phyloP scores from a whole-genome alignment of 2,113 vertebrate genomes.

The Saccopteryx bilineata region DNA sequence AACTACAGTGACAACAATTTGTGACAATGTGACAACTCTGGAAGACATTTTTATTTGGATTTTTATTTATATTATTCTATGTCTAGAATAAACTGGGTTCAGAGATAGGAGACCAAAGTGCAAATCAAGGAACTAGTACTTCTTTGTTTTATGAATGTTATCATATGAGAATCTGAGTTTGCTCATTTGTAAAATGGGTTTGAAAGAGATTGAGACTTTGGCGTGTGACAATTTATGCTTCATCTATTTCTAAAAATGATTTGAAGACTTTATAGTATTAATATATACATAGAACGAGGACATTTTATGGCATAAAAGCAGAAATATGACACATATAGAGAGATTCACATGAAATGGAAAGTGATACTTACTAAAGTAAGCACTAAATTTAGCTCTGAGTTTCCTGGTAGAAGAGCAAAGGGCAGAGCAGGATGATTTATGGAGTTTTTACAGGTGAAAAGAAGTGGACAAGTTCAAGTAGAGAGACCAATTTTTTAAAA shows the following conservation, averaged over 20 bases:
- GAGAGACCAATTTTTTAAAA: not conserved
- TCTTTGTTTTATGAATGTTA: constrained; percentile 6
- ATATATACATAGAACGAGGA: constrained; percentile 12
- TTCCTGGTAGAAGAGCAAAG: constrained; percentile 27
- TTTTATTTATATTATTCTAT: not conserved
- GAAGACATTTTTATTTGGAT: not conserved
- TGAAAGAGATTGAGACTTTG: constrained; percentile 2
- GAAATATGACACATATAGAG: not conserved
- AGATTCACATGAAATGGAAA: not conserved
- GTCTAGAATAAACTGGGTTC: constrained; percentile 24
- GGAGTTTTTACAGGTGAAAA: constrained; percentile 32
- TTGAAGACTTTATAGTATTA: not conserved
- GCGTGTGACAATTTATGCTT: not conserved
- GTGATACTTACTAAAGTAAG: not conserved
- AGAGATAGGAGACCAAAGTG: not conserved
- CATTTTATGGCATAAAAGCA: not conserved
- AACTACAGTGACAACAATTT: not conserved
- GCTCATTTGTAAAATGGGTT: not conserved
- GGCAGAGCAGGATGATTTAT: not conserved
- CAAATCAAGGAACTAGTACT: not conserved
- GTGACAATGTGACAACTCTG: not conserved
- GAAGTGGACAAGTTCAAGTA: not conserved
- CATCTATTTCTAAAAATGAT: constrained; percentile 12
- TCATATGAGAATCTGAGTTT: not conserved
- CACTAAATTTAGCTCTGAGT: constrained; percentile 35